Conservation (phyloP, 1,140 invertebrate genomes). For the Brachionus calyciflorus region DNA sequence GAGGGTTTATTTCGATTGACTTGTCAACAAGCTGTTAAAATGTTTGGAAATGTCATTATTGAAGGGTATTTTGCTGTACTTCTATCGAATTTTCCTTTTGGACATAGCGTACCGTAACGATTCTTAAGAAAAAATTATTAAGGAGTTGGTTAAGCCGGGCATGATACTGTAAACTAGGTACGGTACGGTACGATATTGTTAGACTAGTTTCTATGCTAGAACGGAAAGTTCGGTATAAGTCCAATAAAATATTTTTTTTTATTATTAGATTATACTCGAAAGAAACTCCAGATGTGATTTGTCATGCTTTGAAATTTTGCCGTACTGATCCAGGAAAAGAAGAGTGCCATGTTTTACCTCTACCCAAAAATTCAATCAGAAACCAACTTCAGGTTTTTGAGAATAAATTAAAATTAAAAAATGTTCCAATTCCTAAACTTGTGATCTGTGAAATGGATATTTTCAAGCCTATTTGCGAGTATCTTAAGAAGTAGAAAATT, state of each 20-base stretch:
- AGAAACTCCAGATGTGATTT: slow-evolving; percentile 55
- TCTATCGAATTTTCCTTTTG: too few relatives aligned
- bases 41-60: slow-evolving; percentile 50
- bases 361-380: not conserved
- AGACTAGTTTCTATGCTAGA: too few relatives aligned
- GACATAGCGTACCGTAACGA: too few relatives aligned
- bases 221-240: too few relatives aligned
- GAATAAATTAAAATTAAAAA: too few relatives aligned
- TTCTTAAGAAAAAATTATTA: too few relatives aligned
- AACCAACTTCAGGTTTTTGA: too few relatives aligned
- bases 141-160: too few relatives aligned
- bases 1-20: slow-evolving; percentile 47
- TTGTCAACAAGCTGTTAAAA: slow-evolving; percentile 49
- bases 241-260: slow-evolving; percentile 33
- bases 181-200: too few relatives aligned
- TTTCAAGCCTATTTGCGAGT: slow-evolving; percentile 49
- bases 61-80: too few relatives aligned
- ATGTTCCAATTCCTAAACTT: too few relatives aligned
- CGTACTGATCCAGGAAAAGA: slow-evolving; percentile 50
- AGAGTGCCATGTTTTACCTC: slow-evolving; percentile 51
- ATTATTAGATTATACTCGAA: slow-evolving; percentile 49
- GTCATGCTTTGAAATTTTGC: slow-evolving; percentile 52
- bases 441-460: not conserved
- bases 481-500: slow-evolving; percentile 47
- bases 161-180: too few relatives aligned